These are phyloP conservation scores for Sebastes cheni DNA, from an alignment of 2,797 vertebrate species.

Conservation along the genomic window DNA sequence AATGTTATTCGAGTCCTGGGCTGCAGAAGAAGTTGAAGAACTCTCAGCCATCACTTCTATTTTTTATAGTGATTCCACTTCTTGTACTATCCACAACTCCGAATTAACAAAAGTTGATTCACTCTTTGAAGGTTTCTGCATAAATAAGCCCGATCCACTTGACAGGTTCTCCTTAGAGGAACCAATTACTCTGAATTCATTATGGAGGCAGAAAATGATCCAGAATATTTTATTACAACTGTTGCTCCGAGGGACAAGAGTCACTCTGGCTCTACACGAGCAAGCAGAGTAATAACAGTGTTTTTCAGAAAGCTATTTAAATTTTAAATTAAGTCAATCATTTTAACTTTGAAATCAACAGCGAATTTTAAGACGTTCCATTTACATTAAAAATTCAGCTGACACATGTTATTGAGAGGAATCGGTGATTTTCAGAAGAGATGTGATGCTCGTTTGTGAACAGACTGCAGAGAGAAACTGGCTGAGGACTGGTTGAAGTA, in stretches of 20 bases:
- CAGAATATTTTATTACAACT: slow-evolving; percentile 43
- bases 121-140: slow-evolving; percentile 48
- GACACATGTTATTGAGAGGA: background rate
- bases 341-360: background rate
- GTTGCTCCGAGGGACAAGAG: slow-evolving; percentile 24
- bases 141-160: slow-evolving; percentile 26
- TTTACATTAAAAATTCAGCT: background rate
- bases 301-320: background rate
- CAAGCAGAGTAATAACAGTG: background rate
- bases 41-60: background rate
- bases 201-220: slow-evolving; percentile 16
- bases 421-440: background rate
- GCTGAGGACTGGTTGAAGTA: background rate
- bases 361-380: background rate
- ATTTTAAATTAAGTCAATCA: background rate
- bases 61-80: background rate
- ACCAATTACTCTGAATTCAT: slow-evolving; percentile 54
- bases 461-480: background rate
- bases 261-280: background rate
- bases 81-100: background rate
- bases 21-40: slow-evolving; percentile 1
- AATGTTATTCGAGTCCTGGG: background rate
- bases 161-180: slow-evolving; percentile 46
- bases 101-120: slow-evolving; percentile 48
- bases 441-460: background rate